These are phyloP conservation scores for Polyommatus icarus DNA, from an alignment of 2,888 invertebrate species.

Conservation along the genomic window DNA sequence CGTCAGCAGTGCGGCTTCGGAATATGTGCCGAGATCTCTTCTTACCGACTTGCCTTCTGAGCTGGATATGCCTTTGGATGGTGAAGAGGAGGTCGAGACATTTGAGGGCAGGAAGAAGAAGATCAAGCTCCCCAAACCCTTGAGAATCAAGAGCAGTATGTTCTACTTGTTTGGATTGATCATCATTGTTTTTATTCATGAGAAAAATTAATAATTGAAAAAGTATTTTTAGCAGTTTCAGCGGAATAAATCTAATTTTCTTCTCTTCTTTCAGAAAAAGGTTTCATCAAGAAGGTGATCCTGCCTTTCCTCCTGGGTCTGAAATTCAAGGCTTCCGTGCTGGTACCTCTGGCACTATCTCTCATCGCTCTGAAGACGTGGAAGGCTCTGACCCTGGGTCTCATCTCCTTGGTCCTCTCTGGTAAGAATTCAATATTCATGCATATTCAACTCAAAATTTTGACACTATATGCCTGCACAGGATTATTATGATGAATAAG, in stretches of 20 bases:
- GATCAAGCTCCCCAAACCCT: conserved; percentile 75
- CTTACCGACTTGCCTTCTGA: conserved; percentile 83
- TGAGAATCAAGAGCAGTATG: conserved; percentile 76
- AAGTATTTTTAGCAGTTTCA: not conserved
- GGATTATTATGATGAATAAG: not conserved
- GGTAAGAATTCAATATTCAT: conserved; percentile 64
- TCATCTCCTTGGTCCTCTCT: conserved; percentile 90
- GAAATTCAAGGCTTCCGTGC: conserved; percentile 91
- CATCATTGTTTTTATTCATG: not conserved
- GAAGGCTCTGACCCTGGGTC: conserved; percentile 92
- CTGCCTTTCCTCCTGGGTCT: conserved; percentile 92
- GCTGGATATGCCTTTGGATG: conserved; percentile 85
- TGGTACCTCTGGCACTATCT: conserved; percentile 90
- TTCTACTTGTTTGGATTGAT: not conserved
- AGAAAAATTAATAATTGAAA: not conserved
- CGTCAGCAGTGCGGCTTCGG: conserved; percentile 77
- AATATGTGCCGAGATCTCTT: conserved; percentile 83
- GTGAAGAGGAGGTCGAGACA: conserved; percentile 68
- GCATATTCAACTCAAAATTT: not conserved
- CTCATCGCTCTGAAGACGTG: conserved; percentile 93
- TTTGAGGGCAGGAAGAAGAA: conserved; percentile 76
- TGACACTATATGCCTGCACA: not conserved
- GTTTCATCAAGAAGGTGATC: conserved; percentile 90
- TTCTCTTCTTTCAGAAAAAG: conserved; percentile 83
- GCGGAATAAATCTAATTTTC: conserved; percentile 29